Base-by-base conservation (phyloP, 92 coral and sea anemone species). In the Epizoanthus ramosus region DNA sequence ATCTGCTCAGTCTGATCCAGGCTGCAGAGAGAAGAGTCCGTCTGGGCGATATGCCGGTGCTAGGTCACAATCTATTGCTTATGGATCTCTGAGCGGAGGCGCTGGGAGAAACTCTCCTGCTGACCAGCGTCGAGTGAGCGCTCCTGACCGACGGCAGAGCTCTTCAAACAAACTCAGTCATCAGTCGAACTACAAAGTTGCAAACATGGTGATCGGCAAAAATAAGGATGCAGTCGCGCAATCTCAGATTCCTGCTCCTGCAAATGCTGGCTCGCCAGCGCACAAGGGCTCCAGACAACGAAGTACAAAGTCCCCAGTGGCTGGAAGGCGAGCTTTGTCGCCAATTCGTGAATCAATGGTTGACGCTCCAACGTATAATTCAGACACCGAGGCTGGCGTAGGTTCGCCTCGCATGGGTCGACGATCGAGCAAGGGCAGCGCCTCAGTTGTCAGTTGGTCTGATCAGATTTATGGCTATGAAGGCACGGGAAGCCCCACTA, bases 191-290 rank as follows among this genome's bases (percentile, higher is more conserved):
- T 97, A 97, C 85, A 97, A 97, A 83, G 98, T 97, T 18, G 99
- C 99, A 52, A 97, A 92, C 85, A 88, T 97, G 81, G 98, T 95
- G 61, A 97, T 97, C 57, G 99, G 99, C 5, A 94, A 96, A 87
- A 84, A 88, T 74, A 88, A 92, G 68, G 98, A 94, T 86, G 92
- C 94, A 0, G 79, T 88, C 57, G 35, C 71, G 56, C 83, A 66
- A 57, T 58, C 81, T 31, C 87, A 74, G 67, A 57, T 81, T 28
- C 71, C 87, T 25, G 53, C 83, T 10, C 88, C 93, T 8, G 80
- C 89, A 3, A 92, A 75, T 61, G 85, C 93, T n/a, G 92, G 80
- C 33, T 79, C 86, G 63, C 74, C 92, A 41, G 88, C 87, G 3
- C 87, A 84, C 16, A 86, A 88, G 35, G 50, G 74, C n/a, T 31